phyloP scores from a whole-genome alignment of 2,888 invertebrate species.

The Andrena flavipes region DNA sequence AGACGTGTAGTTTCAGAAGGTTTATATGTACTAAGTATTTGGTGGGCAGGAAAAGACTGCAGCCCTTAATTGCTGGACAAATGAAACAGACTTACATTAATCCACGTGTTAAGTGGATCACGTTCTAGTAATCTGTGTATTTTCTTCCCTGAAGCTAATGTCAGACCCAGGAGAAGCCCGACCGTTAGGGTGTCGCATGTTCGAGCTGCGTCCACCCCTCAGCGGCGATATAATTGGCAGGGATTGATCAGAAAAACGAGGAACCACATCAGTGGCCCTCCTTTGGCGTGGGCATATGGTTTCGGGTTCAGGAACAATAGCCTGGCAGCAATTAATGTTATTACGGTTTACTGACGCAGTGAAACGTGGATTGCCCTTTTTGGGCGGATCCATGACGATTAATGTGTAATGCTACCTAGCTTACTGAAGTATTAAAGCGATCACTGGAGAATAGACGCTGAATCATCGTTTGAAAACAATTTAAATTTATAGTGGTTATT shows the following conservation, averaged over 20 bases:
- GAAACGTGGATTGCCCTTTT: neutral
- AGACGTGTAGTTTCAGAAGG: too few relatives aligned
- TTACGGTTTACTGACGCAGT: constrained; percentile 16
- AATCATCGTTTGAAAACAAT: too few relatives aligned
- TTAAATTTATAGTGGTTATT: too few relatives aligned
- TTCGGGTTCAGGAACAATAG: constrained; percentile 51
- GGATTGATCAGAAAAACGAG: constrained; percentile 56
- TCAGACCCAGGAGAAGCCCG: constrained; percentile 21
- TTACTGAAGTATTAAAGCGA: too few relatives aligned
- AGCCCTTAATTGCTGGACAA: too few relatives aligned
- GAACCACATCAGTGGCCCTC: constrained; percentile 19
- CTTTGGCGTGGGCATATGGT: constrained; percentile 51
- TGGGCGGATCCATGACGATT: too few relatives aligned
- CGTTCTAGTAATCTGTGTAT: constrained; percentile 60
- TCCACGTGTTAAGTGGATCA: constrained; percentile 62
- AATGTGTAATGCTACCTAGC: too few relatives aligned
- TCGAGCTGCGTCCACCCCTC: constrained; percentile 19
- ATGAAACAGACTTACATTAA: constrained; percentile 33
- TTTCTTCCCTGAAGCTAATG: constrained; percentile 53
- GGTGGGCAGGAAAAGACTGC: too few relatives aligned
- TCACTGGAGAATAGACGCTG: too few relatives aligned
- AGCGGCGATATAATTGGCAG: constrained; percentile 61
- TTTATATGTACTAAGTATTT: too few relatives aligned
- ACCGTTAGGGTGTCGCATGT: constrained; percentile 43
- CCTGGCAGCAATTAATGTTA: constrained; percentile 53